These are phyloP conservation scores for Capromys pilorides DNA, from an alignment of 2,797 vertebrate genomes.

Conservation along the genomic window DNA sequence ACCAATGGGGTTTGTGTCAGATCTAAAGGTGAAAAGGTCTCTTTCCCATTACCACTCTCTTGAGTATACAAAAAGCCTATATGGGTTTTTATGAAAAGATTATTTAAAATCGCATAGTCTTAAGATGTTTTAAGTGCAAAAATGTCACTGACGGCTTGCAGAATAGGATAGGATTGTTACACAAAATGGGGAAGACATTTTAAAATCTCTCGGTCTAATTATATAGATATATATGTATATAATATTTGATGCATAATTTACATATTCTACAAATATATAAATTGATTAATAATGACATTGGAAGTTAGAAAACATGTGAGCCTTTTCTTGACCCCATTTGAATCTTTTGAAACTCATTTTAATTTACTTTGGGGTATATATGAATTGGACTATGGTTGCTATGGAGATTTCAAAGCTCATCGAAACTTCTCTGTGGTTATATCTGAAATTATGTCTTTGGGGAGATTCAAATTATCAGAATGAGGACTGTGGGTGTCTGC, in stretches of 20 bases:
- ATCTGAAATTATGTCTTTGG: conserved; percentile 81
- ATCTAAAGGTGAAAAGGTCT: conserved; percentile 79
- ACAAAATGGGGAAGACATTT: conserved; percentile 57
- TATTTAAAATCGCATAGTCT: conserved; percentile 61
- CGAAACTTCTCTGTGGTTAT: conserved; percentile 82
- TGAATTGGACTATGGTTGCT: conserved; percentile 83
- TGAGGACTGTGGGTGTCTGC: conserved; percentile 83
- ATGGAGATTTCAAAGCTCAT: conserved; percentile 84
- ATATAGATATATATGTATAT: conserved; percentile 50
- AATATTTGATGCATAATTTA: conserved; percentile 37
- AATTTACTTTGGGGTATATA: conserved; percentile 72
- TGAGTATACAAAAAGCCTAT: conserved; percentile 74
- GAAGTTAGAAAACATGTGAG: conserved; percentile 50
- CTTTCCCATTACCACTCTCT: conserved; percentile 74
- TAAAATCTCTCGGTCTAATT: conserved; percentile 41
- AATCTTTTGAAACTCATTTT: conserved; percentile 70
- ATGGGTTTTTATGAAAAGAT: conserved; percentile 63
- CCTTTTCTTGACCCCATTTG: conserved; percentile 72
- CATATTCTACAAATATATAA: conserved; percentile 51
- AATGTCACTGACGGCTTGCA: conserved; percentile 71
- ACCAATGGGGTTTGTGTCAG: conserved; percentile 61
- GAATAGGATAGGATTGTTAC: conserved; percentile 49
- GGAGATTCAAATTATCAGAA: conserved; percentile 81
- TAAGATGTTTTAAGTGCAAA: conserved; percentile 68
- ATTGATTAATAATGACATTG: conserved; percentile 39